Evolutionary conservation across 1,140 invertebrate species (phyloP), one percentile per base, ranked within the genome.

Genomic region (Diuraphis noxia): DNA sequence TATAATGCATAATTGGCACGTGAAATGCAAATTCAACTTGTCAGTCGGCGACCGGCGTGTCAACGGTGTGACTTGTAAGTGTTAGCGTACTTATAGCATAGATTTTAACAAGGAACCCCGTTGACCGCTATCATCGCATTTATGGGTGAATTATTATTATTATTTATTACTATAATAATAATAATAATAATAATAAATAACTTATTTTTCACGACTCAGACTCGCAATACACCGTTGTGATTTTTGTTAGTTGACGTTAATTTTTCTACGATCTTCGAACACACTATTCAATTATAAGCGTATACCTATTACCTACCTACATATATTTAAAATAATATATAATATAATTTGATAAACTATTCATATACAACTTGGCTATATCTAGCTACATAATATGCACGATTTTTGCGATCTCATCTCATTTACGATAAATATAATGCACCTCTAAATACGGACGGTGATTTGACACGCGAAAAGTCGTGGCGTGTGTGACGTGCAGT

Each of bases 11-110:
- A 49, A 85, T 46, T 46, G 84, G 40, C 82, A 43, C 40, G 30
- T 30, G 41, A 85, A 85, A 86, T 34, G 84, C 43, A 49, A 86
- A 86, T 49, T 86, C 36, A 86, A 49, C 82, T 19, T 34, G 82
- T 85, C 82, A 46, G 41, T 9, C 10, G 84, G 30, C n/a, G 82
- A 41, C 81, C 38, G 38, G 30, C 23, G 23, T 38, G n/a, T 72
- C 56, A 72, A n/a, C 56, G 10, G 56, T n/a, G 56, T n/a, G 30
- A n/a, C 56, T 17, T n/a, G 56, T 63, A n/a, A 63, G 30, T 13
- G 56, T 63, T 10, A 30, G 49, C n/a, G n/a, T 72, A 72, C 56
- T n/a, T n/a, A n/a, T n/a, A 17, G 56, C n/a, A n/a, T n/a, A 72
- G 10, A 72, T 72, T 72, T 72, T 17, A 72, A 72, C 56, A 13